These are phyloP conservation scores for Deroplatys truncata DNA, from an alignment of 2,888 invertebrate species.

Conservation along the genomic window DNA sequence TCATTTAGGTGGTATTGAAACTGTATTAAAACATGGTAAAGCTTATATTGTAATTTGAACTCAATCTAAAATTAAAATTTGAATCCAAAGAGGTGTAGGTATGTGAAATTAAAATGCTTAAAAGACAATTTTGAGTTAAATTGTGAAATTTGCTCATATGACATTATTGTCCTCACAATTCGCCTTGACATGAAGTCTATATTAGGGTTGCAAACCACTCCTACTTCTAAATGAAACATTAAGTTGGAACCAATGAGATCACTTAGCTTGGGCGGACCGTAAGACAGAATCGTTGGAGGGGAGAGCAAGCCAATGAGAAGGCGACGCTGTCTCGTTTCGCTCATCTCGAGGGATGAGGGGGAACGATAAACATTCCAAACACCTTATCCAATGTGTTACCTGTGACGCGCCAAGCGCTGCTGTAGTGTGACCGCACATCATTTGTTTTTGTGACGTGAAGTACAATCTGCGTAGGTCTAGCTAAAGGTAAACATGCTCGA, in stretches of 20 bases:
- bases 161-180: not conserved
- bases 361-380: not conserved
- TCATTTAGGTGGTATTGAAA: too few relatives aligned
- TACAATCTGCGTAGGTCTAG: too few relatives aligned
- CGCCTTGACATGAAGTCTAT: not conserved
- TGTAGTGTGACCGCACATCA: not conserved
- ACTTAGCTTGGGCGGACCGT: constrained; percentile 8
- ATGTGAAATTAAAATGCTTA: too few relatives aligned
- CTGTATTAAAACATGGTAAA: too few relatives aligned
- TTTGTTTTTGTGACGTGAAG: not conserved
- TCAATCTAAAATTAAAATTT: too few relatives aligned
- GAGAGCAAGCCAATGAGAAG: not conserved
- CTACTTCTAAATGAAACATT: constrained; percentile 9
- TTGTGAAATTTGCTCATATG: not conserved
- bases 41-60: too few relatives aligned
- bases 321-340: not conserved
- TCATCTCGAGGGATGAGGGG: not conserved
- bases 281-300: not conserved
- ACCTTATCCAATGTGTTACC: not conserved
- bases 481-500: too few relatives aligned
- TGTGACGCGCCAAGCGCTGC: not conserved
- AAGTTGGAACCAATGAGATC: not conserved
- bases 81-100: too few relatives aligned
- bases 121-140: not conserved
- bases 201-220: constrained; percentile 4